Evolutionary conservation across 2,888 invertebrate species (phyloP).

Genomic region (Cheilosia variabilis): DNA sequence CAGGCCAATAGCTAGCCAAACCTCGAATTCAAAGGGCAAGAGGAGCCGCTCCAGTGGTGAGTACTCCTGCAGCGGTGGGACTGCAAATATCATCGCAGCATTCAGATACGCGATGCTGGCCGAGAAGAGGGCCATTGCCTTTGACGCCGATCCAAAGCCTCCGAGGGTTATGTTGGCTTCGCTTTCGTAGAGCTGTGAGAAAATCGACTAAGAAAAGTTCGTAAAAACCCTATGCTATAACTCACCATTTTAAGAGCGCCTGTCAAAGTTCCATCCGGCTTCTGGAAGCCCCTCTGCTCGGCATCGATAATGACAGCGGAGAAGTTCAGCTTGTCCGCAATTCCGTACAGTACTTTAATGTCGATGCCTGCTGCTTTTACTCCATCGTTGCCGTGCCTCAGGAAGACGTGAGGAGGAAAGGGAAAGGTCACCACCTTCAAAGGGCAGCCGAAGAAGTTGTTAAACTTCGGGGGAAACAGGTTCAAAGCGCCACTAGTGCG

Average conservation of each 20-base stretch:
- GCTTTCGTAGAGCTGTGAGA: slow-evolving; percentile 29
- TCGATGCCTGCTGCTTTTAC: slow-evolving; percentile 38
- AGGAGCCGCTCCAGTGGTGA: slow-evolving; percentile 53
- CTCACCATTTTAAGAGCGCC: slow-evolving; percentile 80
- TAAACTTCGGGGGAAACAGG: slow-evolving; percentile 51
- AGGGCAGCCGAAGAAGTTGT: slow-evolving; percentile 52
- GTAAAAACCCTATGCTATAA: background rate
- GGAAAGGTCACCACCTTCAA: slow-evolving; percentile 41
- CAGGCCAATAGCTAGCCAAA: slow-evolving; percentile 50
- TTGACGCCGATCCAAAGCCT: slow-evolving; percentile 46
- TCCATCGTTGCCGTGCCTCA: background rate
- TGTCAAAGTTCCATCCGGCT: slow-evolving; percentile 79
- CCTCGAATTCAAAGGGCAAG: slow-evolving; percentile 29
- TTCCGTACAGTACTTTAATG: slow-evolving; percentile 25
- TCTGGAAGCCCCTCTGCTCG: slow-evolving; percentile 76
- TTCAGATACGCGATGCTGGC: slow-evolving; percentile 31
- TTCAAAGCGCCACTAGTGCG: background rate
- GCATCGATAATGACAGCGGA: slow-evolving; percentile 15
- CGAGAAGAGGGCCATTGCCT: slow-evolving; percentile 47
- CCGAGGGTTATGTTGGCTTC: slow-evolving; percentile 57
- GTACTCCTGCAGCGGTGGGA: slow-evolving; percentile 49
- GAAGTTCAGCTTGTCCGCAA: slow-evolving; percentile 54
- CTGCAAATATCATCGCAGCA: slow-evolving; percentile 55
- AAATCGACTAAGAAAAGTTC: background rate
- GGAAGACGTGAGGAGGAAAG: slow-evolving; percentile 51